Base-by-base conservation (phyloP, 2,797 vertebrate genomes). In the Lophotriccus pileatus region DNA sequence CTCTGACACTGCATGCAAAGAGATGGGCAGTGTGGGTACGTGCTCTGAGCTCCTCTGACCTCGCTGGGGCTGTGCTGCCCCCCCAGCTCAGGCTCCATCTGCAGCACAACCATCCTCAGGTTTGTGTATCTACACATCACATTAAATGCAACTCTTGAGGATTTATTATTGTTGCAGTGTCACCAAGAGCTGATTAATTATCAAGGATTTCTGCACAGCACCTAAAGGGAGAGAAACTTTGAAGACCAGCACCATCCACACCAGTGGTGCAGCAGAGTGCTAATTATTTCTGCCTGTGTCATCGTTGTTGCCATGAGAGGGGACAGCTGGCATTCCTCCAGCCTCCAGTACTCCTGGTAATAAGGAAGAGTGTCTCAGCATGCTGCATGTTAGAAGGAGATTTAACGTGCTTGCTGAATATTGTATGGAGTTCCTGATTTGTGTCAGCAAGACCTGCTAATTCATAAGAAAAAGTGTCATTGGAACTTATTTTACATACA, bases 281-380 rank as follows among this genome's bases (percentile, higher is more conserved):
- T 94, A 82, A 94, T 96, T 93, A 94, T 94, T 90, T 21, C 91
- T 93, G 91, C 88, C 83, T 60, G 4, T 91, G 80, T 56, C 82
- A 55, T 34, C n/a, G 8, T 50, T 9, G 30, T 70, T 94, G 75
- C 94, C 76, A 44, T 89, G 88, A 30, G 69, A 95, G 75, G 89
- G 91, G 79, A 91, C 87, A 89, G 67, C 83, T 97, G 95, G 94
- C 93, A 43, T 63, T 82, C 43, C 93, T 74, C 88, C 96, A 96
- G 94, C 74, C 90, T 74, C 91, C 52, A 6, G 34, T 56, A 30
- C 85, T 94, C 86, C 84, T 94, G 94, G 87, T 93, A 79, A 67
- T 87, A 91, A 91, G 2, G 12, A 64, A 43, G 90, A 90, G 74
- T 55, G 69, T 23, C 89, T 94, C 91, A 94, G 93, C 87, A 27